Conservation (phyloP, 1,140 invertebrate species). For the Cydia strobilella region DNA sequence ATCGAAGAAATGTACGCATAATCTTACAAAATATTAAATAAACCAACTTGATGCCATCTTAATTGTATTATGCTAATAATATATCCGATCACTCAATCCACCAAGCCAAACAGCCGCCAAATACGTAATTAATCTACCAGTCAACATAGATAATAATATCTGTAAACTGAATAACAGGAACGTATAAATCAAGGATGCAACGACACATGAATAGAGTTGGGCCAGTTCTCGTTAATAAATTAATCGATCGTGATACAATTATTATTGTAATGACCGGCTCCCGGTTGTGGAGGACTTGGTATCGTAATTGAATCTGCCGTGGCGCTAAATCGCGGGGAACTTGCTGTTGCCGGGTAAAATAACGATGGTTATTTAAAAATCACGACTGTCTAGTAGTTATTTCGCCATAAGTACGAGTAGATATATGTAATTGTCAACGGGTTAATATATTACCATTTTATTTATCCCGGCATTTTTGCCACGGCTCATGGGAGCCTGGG, state of each 20-base stretch:
- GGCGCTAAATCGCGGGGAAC: constrained; percentile 18
- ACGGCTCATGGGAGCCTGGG: no score
- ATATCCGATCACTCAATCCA: not conserved
- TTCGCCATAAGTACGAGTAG: not conserved
- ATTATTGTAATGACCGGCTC: constrained; percentile 68
- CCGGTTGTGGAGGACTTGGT: constrained; percentile 45
- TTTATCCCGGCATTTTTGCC: no score
- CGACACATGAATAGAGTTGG: constrained; percentile 58
- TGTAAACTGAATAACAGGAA: constrained; percentile 17
- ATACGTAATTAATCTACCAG: constrained; percentile 26
- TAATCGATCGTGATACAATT: constrained; percentile 69
- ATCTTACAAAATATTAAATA: no score
- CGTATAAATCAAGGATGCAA: constrained; percentile 43
- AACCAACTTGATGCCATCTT: no score
- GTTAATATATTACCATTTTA: no score
- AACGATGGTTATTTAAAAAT: constrained; percentile 8
- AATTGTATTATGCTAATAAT: no score
- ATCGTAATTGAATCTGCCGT: constrained; percentile 72
- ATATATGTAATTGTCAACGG: no score
- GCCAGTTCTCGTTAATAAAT: constrained; percentile 57
- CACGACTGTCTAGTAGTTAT: not conserved
- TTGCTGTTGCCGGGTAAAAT: not conserved
- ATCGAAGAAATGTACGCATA: no score
- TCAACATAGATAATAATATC: constrained; percentile 33
- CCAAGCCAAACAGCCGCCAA: not conserved